phyloP scores from a whole-genome alignment of 2,797 vertebrate species.

The Platalea minor region DNA sequence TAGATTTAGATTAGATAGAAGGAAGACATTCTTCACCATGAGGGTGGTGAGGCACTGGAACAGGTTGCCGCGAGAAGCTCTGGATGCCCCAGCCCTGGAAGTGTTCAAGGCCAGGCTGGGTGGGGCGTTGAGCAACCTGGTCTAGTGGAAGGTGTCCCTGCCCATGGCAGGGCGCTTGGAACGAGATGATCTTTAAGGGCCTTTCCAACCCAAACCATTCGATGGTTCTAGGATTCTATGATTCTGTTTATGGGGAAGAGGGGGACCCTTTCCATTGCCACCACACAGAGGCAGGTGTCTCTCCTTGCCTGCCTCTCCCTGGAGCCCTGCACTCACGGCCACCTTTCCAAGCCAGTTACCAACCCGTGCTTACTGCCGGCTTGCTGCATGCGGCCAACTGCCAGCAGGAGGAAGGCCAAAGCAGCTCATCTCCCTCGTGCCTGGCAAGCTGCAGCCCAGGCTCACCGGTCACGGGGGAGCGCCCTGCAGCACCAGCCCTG shows the following conservation, averaged over 20 bases:
- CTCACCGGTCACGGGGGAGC: not conserved
- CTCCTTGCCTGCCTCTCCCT: not conserved
- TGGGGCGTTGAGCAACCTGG: too few species aligned
- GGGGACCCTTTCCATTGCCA: not conserved
- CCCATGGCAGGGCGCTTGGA: too few species aligned
- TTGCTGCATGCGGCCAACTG: not conserved
- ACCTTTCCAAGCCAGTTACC: not conserved
- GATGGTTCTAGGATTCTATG: too few species aligned
- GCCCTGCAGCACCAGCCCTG: not conserved
- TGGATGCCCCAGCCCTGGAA: too few species aligned
- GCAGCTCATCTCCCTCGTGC: not conserved
- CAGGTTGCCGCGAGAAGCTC: too few species aligned
- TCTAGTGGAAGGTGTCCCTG: too few species aligned
- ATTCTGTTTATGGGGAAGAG: not conserved
- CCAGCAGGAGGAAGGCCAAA: not conserved
- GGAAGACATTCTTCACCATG: too few species aligned
- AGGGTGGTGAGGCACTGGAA: too few species aligned
- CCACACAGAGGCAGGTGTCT: not conserved
- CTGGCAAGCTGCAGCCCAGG: accelerated
- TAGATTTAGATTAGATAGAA: too few species aligned
- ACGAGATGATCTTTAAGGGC: too few species aligned
- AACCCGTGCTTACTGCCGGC: accelerated
- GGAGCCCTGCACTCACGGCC: not conserved
- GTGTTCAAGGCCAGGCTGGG: too few species aligned
- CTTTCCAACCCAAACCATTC: not conserved